Percentiles rank a stretch among this genome's conserved stretches.
phyloP scores from a whole-genome alignment of 2,113 vertebrate genomes.

The Serilophus lunatus region DNA sequence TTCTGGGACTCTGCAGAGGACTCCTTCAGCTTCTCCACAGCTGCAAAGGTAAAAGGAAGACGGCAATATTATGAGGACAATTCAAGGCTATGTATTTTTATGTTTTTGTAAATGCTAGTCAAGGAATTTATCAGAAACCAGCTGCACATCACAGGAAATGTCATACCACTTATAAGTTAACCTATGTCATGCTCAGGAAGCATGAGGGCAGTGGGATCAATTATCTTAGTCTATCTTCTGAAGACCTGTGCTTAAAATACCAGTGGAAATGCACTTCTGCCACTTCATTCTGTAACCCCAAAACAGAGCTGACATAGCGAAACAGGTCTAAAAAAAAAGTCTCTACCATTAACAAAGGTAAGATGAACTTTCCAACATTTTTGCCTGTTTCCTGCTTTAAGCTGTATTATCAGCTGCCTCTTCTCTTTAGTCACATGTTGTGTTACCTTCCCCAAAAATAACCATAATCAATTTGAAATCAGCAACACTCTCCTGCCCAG shows the following conservation, averaged over 20 bases:
- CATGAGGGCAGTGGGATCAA: neutral
- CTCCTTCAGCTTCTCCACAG: slow-evolving; percentile 83
- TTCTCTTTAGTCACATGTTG: neutral
- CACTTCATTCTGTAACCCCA: neutral
- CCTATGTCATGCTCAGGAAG: neutral
- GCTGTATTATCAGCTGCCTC: neutral
- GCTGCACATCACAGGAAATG: neutral
- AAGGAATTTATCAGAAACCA: neutral
- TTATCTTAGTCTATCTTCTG: neutral
- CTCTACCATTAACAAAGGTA: neutral
- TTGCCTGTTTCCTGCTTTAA: neutral
- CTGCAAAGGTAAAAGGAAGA: slow-evolving; percentile 62
- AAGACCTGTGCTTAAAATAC: neutral
- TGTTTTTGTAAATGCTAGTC: neutral
- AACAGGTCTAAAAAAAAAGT: neutral
- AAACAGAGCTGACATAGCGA: neutral
- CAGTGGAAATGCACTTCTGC: neutral
- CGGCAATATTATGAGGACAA: neutral
- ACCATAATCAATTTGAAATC: neutral
- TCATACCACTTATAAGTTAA: neutral
- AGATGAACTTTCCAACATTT: neutral
- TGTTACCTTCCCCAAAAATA: neutral
- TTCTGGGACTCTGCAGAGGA: slow-evolving; percentile 80
- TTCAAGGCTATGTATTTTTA: neutral
- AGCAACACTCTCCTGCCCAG: neutral